A percentile compares a stretch with the other conserved stretches of the same genome.
phyloP scores from a whole-genome alignment of 2,113 vertebrate genomes.

The Anarhynchus alexandrinus region DNA sequence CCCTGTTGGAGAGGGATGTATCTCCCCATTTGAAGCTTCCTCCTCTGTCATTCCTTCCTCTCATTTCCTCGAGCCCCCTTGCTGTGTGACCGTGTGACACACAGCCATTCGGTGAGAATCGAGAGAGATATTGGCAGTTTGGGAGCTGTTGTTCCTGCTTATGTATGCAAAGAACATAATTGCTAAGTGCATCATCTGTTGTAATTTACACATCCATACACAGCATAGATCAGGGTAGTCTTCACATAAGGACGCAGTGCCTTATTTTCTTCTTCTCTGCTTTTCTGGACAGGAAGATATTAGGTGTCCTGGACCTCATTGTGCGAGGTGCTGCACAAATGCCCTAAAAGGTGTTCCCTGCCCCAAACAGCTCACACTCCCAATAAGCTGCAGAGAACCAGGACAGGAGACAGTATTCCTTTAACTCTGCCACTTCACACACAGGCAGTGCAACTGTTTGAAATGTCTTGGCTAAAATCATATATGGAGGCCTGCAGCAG shows the following conservation, averaged over 20 bases:
- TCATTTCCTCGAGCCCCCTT: conserved; percentile 55
- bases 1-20: background rate
- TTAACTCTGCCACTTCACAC: background rate
- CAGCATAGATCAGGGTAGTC: conserved; percentile 42
- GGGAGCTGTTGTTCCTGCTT: conserved; percentile 77
- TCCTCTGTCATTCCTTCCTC: conserved; percentile 54
- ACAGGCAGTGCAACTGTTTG: background rate
- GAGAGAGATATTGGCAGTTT: conserved; percentile 73
- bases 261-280: background rate
- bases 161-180: conserved; percentile 77
- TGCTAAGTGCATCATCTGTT: conserved; percentile 76
- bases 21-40: conserved; percentile 51
- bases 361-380: background rate
- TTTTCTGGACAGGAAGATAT: background rate
- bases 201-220: conserved; percentile 72
- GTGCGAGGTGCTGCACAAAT: background rate
- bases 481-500: background rate
- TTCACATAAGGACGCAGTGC: background rate
- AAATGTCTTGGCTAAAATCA: background rate
- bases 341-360: background rate
- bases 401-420: background rate
- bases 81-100: conserved; percentile 68
- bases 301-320: background rate
- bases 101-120: conserved; percentile 57
- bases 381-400: background rate